Evolutionary conservation across 2,797 vertebrate species (phyloP), one percentile per base, ranked within the genome.

Genomic region (Acipenser transmontanus): DNA sequence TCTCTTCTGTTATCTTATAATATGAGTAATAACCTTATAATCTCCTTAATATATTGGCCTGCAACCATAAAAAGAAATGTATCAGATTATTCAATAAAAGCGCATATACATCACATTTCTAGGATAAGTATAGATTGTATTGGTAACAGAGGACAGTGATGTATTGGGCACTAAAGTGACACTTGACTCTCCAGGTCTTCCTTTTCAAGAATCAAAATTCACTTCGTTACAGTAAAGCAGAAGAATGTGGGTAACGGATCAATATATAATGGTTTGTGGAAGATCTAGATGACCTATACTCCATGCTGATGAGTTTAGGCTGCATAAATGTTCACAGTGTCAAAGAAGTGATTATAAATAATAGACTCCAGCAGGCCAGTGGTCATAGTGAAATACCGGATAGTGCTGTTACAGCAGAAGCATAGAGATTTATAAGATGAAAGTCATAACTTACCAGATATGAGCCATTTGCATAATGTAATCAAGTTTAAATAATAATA

Each of bases 331-430:
- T 70, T 79, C 77, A 82, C 76, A 80, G 73, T 84, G 81, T 85
- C 72, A 70, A 77, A 72, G 69, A 77, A 78, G 80, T 78, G 64
- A 81, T 84, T 84, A 85, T 83, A 86, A 85, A 85, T 90, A 89
- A 89, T 84, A 81, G 78, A 88, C 87, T 85, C 76, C 82, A 84
- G 72, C 69, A 77, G 80, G 74, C 70, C 65, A 70, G 64, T 74
- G 77, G 80, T 71, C 80, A 81, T 70, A 34, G 69, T 86, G 79
- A 83, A 84, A 70, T 83, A 84, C 76, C 80, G 80, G 79, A 82
- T 75, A 76, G 71, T 81, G 72, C 77, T 85, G 80, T 81, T 74
- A 84, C 34, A 34, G 34, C 34, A 34, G 34, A 34, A 34, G 34
- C 4, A 34, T 34, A 34, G 34, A 34, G 34, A 34, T 34, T 34